Percentiles rank a stretch among this genome's conserved stretches.
phyloP scores from a whole-genome alignment of 2,113 vertebrate species.

The Corythornis vintsioides region DNA sequence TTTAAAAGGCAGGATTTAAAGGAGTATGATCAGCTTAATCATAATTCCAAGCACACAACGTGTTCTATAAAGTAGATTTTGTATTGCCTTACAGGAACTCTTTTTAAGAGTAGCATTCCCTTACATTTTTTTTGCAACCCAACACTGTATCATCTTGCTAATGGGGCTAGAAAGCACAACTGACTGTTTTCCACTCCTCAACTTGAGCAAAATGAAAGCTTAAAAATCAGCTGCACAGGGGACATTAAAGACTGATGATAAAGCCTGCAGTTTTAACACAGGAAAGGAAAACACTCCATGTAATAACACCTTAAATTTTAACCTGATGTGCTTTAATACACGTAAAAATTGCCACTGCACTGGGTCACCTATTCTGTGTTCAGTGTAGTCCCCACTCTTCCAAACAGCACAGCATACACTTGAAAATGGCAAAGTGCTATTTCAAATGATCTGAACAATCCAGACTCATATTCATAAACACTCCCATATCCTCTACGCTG shows the following conservation, averaged over 20 bases:
- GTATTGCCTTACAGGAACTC: conserved; percentile 46
- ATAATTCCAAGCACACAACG: conserved; percentile 41
- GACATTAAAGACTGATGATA: not conserved
- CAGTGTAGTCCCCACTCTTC: not conserved
- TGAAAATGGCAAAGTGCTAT: not conserved
- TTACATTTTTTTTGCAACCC: conserved; percentile 4
- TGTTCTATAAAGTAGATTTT: conserved; percentile 54
- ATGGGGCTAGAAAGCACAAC: not conserved
- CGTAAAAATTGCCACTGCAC: not conserved
- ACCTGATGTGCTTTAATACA: not conserved
- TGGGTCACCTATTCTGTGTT: not conserved
- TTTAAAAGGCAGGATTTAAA: conserved; percentile 64
- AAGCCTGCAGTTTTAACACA: conserved; percentile 1
- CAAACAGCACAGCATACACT: not conserved
- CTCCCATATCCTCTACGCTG: not conserved
- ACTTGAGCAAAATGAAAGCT: not conserved
- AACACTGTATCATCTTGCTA: conserved; percentile 42
- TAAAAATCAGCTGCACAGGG: conserved; percentile 6
- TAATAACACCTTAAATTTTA: conserved; percentile 34
- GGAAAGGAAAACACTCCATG: conserved; percentile 7
- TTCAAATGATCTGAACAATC: not conserved
- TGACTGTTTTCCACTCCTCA: not conserved
- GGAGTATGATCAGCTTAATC: not conserved
- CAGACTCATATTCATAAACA: not conserved
- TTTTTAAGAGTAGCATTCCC: conserved; percentile 32